These are phyloP conservation scores for Phymastichus coffea DNA, from an alignment of 1,140 invertebrate species.

Conservation along the genomic window DNA sequence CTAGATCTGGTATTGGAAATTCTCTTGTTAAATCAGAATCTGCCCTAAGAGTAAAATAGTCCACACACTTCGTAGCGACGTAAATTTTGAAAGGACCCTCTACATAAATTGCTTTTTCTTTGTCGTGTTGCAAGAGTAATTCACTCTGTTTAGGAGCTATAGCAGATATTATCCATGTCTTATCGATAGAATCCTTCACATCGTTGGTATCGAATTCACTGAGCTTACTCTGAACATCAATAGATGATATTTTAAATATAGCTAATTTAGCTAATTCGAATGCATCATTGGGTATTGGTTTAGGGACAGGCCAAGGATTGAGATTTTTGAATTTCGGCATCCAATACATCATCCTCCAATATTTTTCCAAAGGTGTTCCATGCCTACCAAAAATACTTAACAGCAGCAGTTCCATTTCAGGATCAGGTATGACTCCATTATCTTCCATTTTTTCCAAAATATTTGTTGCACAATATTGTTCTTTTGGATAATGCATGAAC, in stretches of 20 bases:
- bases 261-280: slow-evolving; percentile 84
- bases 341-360: slow-evolving; percentile 95
- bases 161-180: slow-evolving; percentile 92
- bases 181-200: slow-evolving; percentile 75
- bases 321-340: slow-evolving; percentile 94
- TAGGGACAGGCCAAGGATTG: slow-evolving; percentile 86
- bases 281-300: slow-evolving; percentile 70
- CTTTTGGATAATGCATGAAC: slow-evolving; percentile 90
- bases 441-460: slow-evolving; percentile 89
- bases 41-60: slow-evolving; percentile 84
- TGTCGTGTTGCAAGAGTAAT: slow-evolving; percentile 70
- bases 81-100: slow-evolving; percentile 87
- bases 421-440: slow-evolving; percentile 87
- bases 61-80: slow-evolving; percentile 70
- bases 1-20: slow-evolving; percentile 53
- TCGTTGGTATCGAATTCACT: slow-evolving; percentile 65
- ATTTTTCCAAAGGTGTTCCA: slow-evolving; percentile 79
- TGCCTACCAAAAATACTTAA: slow-evolving; percentile 80
- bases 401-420: slow-evolving; percentile 81
- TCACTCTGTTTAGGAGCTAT: slow-evolving; percentile 78
- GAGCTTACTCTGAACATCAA: slow-evolving; percentile 78
- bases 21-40: slow-evolving; percentile 53
- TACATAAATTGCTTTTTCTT: slow-evolving; percentile 74
- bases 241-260: slow-evolving; percentile 80
- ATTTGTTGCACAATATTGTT: slow-evolving; percentile 88